A percentile compares a stretch with the other conserved stretches of the same genome.
phyloP scores from a whole-genome alignment of 2,113 vertebrate species.

The Chaetorhynchus papuensis region DNA sequence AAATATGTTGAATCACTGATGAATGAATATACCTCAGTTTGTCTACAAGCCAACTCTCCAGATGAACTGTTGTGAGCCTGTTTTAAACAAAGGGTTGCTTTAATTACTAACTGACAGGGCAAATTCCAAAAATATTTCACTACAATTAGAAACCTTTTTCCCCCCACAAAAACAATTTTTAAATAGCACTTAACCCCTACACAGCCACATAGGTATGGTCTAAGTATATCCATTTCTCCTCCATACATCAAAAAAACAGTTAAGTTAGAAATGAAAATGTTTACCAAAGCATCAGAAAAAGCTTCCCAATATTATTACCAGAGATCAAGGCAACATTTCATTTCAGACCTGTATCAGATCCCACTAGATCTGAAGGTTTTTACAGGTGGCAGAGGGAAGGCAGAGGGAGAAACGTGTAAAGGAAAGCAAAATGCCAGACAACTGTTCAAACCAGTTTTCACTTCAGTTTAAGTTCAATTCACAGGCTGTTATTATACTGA shows the following conservation, averaged over 20 bases:
- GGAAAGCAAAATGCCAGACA: background rate
- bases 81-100: slow-evolving; percentile 48
- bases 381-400: background rate
- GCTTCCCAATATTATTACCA: background rate
- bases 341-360: background rate
- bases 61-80: background rate
- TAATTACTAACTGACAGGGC: slow-evolving; percentile 49
- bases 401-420: background rate
- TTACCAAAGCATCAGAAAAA: background rate
- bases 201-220: background rate
- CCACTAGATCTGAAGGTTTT: background rate
- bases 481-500: background rate
- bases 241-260: background rate
- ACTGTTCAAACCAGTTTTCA: background rate
- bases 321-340: background rate
- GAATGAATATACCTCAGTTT: slow-evolving; percentile 32
- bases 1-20: background rate
- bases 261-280: background rate
- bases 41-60: slow-evolving; percentile 15
- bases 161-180: background rate
- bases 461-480: background rate
- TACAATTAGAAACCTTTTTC: background rate
- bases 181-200: slow-evolving; percentile 31
- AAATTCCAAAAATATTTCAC: slow-evolving; percentile 60
- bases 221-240: background rate